Percentiles rank a stretch among this genome's conserved stretches.
Conservation (phyloP, 2,888 invertebrate genomes). For the Ichneumoninae sp. region DNA sequence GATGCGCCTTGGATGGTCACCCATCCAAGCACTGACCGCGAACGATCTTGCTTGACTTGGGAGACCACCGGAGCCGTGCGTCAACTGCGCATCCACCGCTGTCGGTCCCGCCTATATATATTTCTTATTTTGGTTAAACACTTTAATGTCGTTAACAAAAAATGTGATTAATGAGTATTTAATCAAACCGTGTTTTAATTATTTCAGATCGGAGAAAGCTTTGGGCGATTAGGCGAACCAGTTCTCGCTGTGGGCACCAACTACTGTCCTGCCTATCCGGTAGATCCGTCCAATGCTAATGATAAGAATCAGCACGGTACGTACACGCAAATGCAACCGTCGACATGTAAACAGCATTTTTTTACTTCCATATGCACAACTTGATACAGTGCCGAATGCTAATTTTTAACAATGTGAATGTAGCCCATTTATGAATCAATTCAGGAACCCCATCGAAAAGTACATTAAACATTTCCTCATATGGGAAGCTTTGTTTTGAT, state of each 20-base stretch:
- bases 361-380: neutral
- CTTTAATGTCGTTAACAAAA: neutral
- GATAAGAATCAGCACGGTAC: constrained; percentile 70
- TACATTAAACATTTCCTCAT: neutral
- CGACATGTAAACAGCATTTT: neutral
- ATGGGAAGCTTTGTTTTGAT: neutral
- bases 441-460: neutral
- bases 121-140: too few species aligned
- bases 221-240: constrained; percentile 74
- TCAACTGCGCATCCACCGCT: too few species aligned
- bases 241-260: constrained; percentile 70
- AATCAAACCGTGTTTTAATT: neutral
- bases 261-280: constrained; percentile 75
- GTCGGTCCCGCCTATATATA: too few species aligned
- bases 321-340: constrained; percentile 23
- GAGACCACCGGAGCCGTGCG: too few species aligned
- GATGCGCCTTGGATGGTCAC: too few species aligned
- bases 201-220: constrained; percentile 76
- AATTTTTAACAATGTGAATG: neutral
- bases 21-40: too few species aligned
- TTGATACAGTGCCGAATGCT: neutral
- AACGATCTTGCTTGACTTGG: too few species aligned
- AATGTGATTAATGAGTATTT: constrained; percentile 15
- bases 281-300: constrained; percentile 61
- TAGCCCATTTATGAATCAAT: neutral